Conservation (phyloP, 2,888 invertebrate genomes). For the Aporophyla nigra region DNA sequence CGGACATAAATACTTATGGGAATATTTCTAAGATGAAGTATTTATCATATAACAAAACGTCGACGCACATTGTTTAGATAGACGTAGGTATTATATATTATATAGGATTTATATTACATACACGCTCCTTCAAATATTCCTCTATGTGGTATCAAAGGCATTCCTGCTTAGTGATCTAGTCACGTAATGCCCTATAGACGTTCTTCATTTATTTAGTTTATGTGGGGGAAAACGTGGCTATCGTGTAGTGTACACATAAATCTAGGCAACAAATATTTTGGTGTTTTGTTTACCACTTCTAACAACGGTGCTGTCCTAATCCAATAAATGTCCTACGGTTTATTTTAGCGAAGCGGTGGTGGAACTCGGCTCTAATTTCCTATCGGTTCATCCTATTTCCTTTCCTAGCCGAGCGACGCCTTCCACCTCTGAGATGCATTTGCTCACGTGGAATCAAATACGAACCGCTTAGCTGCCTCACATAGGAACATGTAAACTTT, state of each 20-base stretch:
- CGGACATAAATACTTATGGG: constrained; percentile 45
- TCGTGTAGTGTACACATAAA: constrained; percentile 61
- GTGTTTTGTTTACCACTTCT: constrained; percentile 73
- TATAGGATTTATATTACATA: too few species aligned
- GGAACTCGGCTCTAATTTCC: constrained; percentile 79
- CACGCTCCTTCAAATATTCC: constrained; percentile 68
- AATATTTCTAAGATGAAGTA: constrained; percentile 53
- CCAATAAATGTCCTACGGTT: constrained; percentile 66
- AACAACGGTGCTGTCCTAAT: constrained; percentile 54
- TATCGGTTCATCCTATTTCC: constrained; percentile 83
- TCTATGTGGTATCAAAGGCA: constrained; percentile 77
- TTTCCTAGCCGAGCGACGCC: constrained; percentile 87
- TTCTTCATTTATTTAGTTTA: constrained; percentile 76
- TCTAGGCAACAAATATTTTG: constrained; percentile 58
- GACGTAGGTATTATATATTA: constrained; percentile 59
- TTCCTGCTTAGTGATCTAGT: constrained; percentile 71
- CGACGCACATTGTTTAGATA: constrained; percentile 68
- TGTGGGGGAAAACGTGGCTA: constrained; percentile 68
- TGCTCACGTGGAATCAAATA: constrained; percentile 87
- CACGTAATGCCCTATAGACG: constrained; percentile 76
- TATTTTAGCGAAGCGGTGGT: constrained; percentile 88
- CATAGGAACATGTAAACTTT: constrained; percentile 78
- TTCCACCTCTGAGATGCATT: constrained; percentile 88
- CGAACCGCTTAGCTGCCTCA: constrained; percentile 90
- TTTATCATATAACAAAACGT: constrained; percentile 61